These are phyloP conservation scores for Drosophila barbarae DNA, from an alignment of 2,888 invertebrate species.

Conservation along the genomic window DNA sequence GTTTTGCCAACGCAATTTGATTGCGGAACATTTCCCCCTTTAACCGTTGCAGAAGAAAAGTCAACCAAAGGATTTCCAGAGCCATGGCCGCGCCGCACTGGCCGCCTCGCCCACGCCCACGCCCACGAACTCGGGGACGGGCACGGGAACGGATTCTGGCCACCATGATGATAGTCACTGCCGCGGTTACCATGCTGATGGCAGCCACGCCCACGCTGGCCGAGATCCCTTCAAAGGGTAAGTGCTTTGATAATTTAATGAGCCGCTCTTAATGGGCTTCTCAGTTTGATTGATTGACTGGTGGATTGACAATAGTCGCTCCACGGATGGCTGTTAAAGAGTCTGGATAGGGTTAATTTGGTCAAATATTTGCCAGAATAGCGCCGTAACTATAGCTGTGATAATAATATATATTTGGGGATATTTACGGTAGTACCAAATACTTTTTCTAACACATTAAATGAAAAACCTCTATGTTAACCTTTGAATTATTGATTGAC, in stretches of 20 bases:
- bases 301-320: not conserved
- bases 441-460: not conserved
- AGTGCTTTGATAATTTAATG: conserved; percentile 72
- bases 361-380: not conserved
- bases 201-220: conserved; percentile 66
- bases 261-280: conserved; percentile 55
- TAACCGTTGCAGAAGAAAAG: conserved; percentile 57
- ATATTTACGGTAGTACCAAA: not conserved
- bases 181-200: conserved; percentile 60
- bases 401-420: not conserved
- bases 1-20: conserved; percentile 30
- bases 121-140: conserved; percentile 29
- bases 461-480: not conserved
- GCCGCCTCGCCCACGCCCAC: conserved; percentile 36
- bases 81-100: conserved; percentile 20
- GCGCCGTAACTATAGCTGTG: not conserved
- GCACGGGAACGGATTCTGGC: conserved; percentile 34
- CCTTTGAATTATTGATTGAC: not conserved
- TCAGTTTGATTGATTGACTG: conserved; percentile 47
- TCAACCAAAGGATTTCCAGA: conserved; percentile 43
- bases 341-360: not conserved
- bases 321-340: not conserved
- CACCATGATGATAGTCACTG: conserved; percentile 52
- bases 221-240: conserved; percentile 79
- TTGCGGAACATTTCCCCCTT: conserved; percentile 49